A percentile compares a stretch with the other conserved stretches of the same genome.
phyloP scores from a whole-genome alignment of 1,140 invertebrate species.

The Drosophila ercepeae region DNA sequence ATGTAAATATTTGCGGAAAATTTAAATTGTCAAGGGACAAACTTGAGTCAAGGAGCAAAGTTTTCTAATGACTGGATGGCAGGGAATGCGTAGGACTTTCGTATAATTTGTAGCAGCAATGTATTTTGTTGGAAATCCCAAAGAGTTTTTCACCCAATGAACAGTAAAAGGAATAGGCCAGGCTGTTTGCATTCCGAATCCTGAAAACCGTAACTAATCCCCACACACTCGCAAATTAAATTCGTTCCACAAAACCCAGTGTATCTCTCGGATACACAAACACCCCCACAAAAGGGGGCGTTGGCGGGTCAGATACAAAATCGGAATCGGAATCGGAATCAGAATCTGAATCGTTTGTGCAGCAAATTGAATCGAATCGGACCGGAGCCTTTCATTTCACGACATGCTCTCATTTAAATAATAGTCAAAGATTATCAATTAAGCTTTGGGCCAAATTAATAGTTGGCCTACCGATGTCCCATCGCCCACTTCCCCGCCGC shows the following conservation, averaged over 20 bases:
- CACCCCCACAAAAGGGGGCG: not conserved
- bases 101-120: conserved; percentile 16
- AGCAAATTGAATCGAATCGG: conserved; percentile 73
- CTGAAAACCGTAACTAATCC: conserved; percentile 14
- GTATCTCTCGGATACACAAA: conserved; percentile 4
- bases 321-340: not conserved
- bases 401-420: conserved; percentile 68
- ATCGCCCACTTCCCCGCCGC: not conserved
- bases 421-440: conserved; percentile 81
- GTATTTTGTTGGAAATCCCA: not conserved
- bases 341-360: conserved; percentile 61
- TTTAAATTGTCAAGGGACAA: conserved; percentile 71
- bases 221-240: conserved; percentile 53
- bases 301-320: not conserved
- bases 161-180: not conserved
- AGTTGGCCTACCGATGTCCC: conserved; percentile 34
- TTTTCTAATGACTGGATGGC: conserved; percentile 31
- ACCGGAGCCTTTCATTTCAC: conserved; percentile 44
- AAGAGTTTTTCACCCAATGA: not conserved
- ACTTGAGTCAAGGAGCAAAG: conserved; percentile 51
- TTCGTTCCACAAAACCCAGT: conserved; percentile 43
- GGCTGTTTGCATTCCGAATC: conserved; percentile 35
- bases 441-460: conserved; percentile 76
- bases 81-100: conserved; percentile 19
- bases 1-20: conserved; percentile 76